These are phyloP conservation scores for Laothoe populi DNA, from an alignment of 2,888 invertebrate species.

Conservation along the genomic window DNA sequence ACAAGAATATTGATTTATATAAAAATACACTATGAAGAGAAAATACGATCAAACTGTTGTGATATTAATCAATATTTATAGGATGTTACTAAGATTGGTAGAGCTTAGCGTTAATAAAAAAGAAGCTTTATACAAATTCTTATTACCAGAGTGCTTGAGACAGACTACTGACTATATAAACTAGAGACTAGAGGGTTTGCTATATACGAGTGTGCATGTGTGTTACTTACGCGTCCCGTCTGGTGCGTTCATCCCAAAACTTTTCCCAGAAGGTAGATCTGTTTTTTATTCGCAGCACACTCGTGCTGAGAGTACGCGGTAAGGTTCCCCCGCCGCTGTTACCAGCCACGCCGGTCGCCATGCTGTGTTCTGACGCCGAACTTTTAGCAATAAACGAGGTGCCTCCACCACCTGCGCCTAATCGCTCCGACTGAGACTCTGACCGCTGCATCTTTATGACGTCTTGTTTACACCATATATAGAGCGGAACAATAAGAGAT, in stretches of 20 bases:
- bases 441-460: slow-evolving; percentile 75
- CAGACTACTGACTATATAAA: background rate
- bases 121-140: background rate
- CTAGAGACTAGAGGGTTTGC: background rate
- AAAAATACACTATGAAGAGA: background rate
- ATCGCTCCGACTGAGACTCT: slow-evolving; percentile 84
- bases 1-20: slow-evolving; percentile 15
- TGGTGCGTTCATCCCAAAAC: slow-evolving; percentile 89
- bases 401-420: slow-evolving; percentile 67
- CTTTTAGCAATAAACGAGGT: slow-evolving; percentile 72
- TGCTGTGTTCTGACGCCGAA: slow-evolving; percentile 80
- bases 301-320: slow-evolving; percentile 91
- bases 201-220: slow-evolving; percentile 16
- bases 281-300: slow-evolving; percentile 91
- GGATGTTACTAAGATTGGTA: background rate
- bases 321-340: slow-evolving; percentile 81
- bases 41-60: background rate
- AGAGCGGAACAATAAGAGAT: background rate
- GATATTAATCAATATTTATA: slow-evolving; percentile 7
- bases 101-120: slow-evolving; percentile 4
- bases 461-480: background rate
- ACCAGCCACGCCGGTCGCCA: slow-evolving; percentile 80
- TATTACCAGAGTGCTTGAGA: slow-evolving; percentile 8
- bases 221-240: slow-evolving; percentile 88
- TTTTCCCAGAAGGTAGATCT: slow-evolving; percentile 94